Evolutionary conservation across 2,113 vertebrate genomes (phyloP).

Genomic region (Lucifuga dentata): DNA sequence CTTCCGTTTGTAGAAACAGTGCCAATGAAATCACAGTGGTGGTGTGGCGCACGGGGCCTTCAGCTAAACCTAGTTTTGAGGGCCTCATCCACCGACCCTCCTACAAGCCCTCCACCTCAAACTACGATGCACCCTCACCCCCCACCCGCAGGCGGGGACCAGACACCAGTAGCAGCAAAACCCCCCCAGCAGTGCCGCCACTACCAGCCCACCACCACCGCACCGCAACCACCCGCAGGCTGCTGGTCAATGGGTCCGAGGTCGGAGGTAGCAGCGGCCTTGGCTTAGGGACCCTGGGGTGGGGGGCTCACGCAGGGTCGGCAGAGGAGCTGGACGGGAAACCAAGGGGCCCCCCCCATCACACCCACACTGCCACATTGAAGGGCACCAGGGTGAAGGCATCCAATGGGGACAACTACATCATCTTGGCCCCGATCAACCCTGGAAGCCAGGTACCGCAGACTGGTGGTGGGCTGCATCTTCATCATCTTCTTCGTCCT

Average conservation of each 20-base stretch:
- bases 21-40: slow-evolving; percentile 90
- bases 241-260: slow-evolving; percentile 83
- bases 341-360: slow-evolving; percentile 64
- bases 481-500: slow-evolving; percentile 79
- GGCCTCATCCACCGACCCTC: slow-evolving; percentile 88
- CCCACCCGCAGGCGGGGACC: slow-evolving; percentile 81
- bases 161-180: slow-evolving; percentile 80
- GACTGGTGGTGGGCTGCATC: slow-evolving; percentile 75
- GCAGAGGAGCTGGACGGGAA: slow-evolving; percentile 83
- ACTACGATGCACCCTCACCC: slow-evolving; percentile 86
- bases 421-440: slow-evolving; percentile 92
- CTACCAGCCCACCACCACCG: slow-evolving; percentile 88
- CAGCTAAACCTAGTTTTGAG: slow-evolving; percentile 86
- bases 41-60: slow-evolving; percentile 91
- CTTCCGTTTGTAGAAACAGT: slow-evolving; percentile 85
- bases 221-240: slow-evolving; percentile 85
- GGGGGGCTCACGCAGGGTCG: slow-evolving; percentile 84
- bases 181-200: slow-evolving; percentile 70
- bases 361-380: slow-evolving; percentile 77
- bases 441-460: slow-evolving; percentile 91
- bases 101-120: slow-evolving; percentile 84
- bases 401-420: slow-evolving; percentile 90
- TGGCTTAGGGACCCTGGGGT: slow-evolving; percentile 66
- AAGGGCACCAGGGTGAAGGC: slow-evolving; percentile 85
- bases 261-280: slow-evolving; percentile 46